Base-by-base conservation (phyloP, 2,888 invertebrate species). In the Diadromus collaris region DNA sequence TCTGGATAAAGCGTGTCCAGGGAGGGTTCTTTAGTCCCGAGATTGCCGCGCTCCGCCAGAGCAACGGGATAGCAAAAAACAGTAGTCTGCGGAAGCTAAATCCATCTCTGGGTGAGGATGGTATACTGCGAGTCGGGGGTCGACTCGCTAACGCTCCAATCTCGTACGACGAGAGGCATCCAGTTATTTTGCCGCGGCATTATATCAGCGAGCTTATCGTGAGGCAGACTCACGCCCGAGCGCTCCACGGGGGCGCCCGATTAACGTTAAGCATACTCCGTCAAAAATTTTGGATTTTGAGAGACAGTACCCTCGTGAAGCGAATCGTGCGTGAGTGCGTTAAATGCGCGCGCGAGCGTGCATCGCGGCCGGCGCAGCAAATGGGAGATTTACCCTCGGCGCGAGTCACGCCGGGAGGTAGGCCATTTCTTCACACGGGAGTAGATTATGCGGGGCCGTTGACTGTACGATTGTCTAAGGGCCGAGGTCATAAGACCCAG, bases 391-490 rank as follows among this genome's bases (percentile, higher is more conserved):
- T 70, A 9, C 70, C 60, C 0, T 9, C 46, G 7, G 2, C 60
- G 0, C 60, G 60, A 7, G 48, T 48, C 0, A 48, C 46, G 19
- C 48, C 13, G 1, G 7, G 19, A 83, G 85, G 19, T 32, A 16
- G 16, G 2, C 32, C 67, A 1, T 67, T 73, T 51, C 3, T 19
- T 10, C 60, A 60, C 32, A 7, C 32, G 2, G 56, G 38, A 0
- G 64, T 85, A 0, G 85, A 86, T 48, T 85, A 83, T 56, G 85
- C 83, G 0, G 82, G 84, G 5, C 83, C 84, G 0, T 64, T 84
- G 16, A n/a, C 46, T 2, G 72, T 83, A 2, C 46, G 78, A 0
- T 6, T 69, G n/a, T n/a, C n/a, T n/a, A n/a, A n/a, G n/a, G n/a
- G n/a, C n/a, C n/a, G n/a, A n/a, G n/a, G n/a, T n/a, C n/a, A n/a